A percentile compares a stretch with the other conserved stretches of the same genome.
These are phyloP conservation scores for Hemibagrus guttatus DNA, from an alignment of 2,797 vertebrate species.

Conservation along the genomic window DNA sequence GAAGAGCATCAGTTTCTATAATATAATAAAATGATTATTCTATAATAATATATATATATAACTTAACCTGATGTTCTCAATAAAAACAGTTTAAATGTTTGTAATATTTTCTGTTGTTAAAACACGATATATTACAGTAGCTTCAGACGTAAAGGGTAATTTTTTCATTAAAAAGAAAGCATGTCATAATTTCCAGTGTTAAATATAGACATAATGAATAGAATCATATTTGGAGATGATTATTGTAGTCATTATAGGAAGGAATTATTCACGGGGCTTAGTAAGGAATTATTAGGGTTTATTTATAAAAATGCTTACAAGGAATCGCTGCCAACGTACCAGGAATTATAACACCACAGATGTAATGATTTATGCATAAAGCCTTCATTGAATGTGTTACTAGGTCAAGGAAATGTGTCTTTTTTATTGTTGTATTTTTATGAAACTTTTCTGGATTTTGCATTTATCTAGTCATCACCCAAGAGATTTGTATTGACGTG, in stretches of 20 bases:
- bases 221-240: background rate
- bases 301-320: background rate
- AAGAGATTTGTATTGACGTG: constrained; percentile 3
- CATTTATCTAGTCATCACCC: constrained; percentile 18
- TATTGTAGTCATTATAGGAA: background rate
- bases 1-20: too few species aligned
- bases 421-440: background rate
- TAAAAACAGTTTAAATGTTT: background rate
- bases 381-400: background rate
- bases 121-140: background rate
- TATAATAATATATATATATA: too few species aligned
- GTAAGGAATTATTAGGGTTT: background rate
- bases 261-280: background rate
- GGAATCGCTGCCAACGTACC: background rate
- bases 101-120: background rate
- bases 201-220: background rate
- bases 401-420: background rate
- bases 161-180: background rate
- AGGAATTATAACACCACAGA: background rate
- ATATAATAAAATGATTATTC: too few species aligned
- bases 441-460: background rate
- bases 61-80: background rate
- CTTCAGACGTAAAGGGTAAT: background rate
- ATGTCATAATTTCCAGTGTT: background rate
- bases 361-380: constrained; percentile 1